Percentiles rank a stretch among this genome's conserved stretches.
phyloP scores from a whole-genome alignment of 53 echinoderm and acorn worm genomes.

The Pentamera pediparva region DNA sequence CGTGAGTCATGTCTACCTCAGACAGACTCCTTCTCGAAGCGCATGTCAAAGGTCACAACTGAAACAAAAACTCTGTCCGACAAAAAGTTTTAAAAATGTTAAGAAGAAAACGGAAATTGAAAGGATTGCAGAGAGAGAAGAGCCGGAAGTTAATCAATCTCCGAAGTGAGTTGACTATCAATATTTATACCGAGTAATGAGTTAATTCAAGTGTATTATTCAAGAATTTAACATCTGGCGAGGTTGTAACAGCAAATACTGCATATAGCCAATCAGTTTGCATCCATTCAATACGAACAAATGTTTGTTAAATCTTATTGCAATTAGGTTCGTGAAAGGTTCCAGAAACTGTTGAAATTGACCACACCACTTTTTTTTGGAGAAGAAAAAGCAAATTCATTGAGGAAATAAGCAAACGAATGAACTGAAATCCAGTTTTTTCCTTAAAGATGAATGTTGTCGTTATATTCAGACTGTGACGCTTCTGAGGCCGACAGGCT shows the following conservation, averaged over 20 bases:
- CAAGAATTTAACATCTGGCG: too few relatives aligned
- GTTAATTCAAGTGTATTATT: too few relatives aligned
- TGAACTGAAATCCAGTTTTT: too few relatives aligned
- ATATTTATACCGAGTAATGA: too few relatives aligned
- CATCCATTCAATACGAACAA: too few relatives aligned
- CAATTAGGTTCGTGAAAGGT: background rate
- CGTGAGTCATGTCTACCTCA: conserved; percentile 17
- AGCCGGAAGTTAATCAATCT: too few relatives aligned
- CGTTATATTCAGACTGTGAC: background rate
- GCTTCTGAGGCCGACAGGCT: background rate
- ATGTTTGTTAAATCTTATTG: too few relatives aligned
- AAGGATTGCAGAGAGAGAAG: too few relatives aligned
- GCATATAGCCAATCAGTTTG: too few relatives aligned
- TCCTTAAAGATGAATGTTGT: background rate
- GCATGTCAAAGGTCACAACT: conserved; percentile 26
- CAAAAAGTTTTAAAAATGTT: background rate
- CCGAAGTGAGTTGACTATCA: too few relatives aligned
- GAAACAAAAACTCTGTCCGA: background rate
- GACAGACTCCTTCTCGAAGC: conserved; percentile 30
- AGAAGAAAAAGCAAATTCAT: background rate
- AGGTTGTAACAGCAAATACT: too few relatives aligned
- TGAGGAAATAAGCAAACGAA: background rate
- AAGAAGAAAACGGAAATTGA: background rate
- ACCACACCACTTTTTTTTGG: background rate
- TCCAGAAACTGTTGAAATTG: background rate